Conservation (phyloP, 2,888 invertebrate species). For the Nomada fucata region DNA sequence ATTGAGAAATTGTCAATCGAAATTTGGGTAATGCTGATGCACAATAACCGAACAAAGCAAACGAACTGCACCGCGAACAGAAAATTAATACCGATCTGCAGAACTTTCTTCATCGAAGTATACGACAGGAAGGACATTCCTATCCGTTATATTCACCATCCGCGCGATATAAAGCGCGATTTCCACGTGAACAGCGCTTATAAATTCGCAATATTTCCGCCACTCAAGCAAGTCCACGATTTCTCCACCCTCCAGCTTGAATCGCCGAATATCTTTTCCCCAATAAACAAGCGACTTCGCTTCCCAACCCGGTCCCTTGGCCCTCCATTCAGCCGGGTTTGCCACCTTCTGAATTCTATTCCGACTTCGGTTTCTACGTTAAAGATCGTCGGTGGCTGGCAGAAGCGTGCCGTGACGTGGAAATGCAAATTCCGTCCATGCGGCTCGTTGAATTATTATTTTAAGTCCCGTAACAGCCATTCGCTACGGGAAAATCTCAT, state of each 20-base stretch:
- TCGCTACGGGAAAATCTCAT: slow-evolving; percentile 78
- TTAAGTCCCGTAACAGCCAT: slow-evolving; percentile 79
- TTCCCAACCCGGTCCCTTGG: background rate
- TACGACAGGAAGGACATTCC: background rate
- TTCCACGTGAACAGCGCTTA: slow-evolving; percentile 2
- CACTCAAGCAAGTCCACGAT: background rate
- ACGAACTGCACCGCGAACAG: too few species aligned
- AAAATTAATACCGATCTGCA: too few species aligned
- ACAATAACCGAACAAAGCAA: too few species aligned
- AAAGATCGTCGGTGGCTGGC: slow-evolving; percentile 39
- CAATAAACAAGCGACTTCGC: slow-evolving; percentile 17
- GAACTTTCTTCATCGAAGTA: too few species aligned
- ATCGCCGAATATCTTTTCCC: background rate
- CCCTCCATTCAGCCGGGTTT: slow-evolving; percentile 24
- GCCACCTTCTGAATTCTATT: slow-evolving; percentile 45
- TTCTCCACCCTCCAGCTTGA: background rate
- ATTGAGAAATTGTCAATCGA: too few species aligned
- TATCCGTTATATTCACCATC: background rate
- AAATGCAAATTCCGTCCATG: slow-evolving; percentile 78
- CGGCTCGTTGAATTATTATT: slow-evolving; percentile 80
- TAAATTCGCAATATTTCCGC: slow-evolving; percentile 19
- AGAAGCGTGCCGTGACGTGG: slow-evolving; percentile 71
- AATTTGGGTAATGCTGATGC: too few species aligned
- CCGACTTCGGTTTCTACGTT: slow-evolving; percentile 18
- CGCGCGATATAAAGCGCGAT: background rate